A percentile compares a stretch with the other conserved stretches of the same genome.
Conservation (phyloP, 2,888 invertebrate genomes). For the Myopa testacea region DNA sequence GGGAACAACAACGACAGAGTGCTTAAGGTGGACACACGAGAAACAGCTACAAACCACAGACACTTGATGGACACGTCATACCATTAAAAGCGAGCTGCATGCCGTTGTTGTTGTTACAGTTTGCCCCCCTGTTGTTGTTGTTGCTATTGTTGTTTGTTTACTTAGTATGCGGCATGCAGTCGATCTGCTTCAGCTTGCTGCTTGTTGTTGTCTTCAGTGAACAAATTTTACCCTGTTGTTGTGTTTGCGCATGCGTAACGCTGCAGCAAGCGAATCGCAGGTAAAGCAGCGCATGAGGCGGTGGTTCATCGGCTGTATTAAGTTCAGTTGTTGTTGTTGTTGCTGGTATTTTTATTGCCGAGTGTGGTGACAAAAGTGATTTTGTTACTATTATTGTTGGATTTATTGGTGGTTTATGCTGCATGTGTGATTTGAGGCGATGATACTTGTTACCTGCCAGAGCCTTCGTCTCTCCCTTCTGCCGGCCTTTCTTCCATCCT, state of each 20-base stretch:
- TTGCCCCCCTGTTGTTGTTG: neutral
- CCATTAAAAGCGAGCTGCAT: constrained; percentile 34
- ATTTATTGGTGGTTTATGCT: constrained; percentile 7
- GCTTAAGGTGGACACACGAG: constrained; percentile 11
- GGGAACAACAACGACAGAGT: constrained; percentile 22
- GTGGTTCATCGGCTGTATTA: neutral
- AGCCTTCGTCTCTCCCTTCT: neutral
- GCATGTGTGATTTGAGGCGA: constrained; percentile 29
- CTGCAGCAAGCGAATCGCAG: constrained; percentile 14
- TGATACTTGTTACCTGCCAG: constrained; percentile 11
- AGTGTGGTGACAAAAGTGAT: constrained; percentile 14
- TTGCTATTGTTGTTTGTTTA: neutral
- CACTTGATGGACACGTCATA: constrained; percentile 37
- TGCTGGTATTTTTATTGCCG: constrained; percentile 1
- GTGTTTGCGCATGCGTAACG: constrained; percentile 35
- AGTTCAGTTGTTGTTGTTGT: constrained; percentile 6
- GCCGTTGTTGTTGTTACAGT: constrained; percentile 12
- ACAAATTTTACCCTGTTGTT: neutral
- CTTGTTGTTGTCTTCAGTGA: neutral
- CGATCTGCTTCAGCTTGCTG: neutral
- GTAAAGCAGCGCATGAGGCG: constrained; percentile 32
- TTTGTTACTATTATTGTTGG: constrained; percentile 12
- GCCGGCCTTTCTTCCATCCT: no score
- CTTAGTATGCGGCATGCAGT: no score
- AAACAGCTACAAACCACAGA: constrained; percentile 31